Evolutionary conservation across 2,797 vertebrate species (phyloP).

Genomic region (Lutjanus argentimaculatus): DNA sequence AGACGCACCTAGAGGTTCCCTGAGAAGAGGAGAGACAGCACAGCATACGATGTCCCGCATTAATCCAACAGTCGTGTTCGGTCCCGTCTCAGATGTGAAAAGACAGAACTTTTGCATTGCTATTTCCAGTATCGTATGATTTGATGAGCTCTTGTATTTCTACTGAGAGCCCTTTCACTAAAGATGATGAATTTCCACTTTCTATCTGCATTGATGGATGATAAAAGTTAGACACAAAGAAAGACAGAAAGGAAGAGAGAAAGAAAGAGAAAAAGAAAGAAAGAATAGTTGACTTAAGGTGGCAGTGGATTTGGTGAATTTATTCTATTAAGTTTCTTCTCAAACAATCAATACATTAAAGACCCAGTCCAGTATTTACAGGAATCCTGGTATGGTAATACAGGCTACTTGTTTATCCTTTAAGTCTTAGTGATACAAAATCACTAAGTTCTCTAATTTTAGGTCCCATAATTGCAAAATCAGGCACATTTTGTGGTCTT

Average conservation of each 20-base stretch:
- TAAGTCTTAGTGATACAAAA: neutral
- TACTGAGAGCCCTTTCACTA: conserved; percentile 70
- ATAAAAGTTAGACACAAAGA: conserved; percentile 70
- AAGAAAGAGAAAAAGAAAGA: conserved; percentile 54
- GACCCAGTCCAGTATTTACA: conserved; percentile 51
- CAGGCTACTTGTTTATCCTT: neutral
- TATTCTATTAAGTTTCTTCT: conserved; percentile 62
- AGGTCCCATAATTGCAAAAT: neutral
- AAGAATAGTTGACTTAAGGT: conserved; percentile 58
- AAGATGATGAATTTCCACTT: conserved; percentile 70
- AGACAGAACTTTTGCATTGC: conserved; percentile 56
- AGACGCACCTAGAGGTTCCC: conserved; percentile 88
- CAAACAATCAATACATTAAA: conserved; percentile 71
- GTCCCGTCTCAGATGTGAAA: conserved; percentile 48
- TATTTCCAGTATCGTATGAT: conserved; percentile 64
- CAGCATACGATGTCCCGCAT: conserved; percentile 71
- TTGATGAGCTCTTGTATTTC: conserved; percentile 69
- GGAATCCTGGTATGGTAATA: neutral
- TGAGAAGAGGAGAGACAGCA: conserved; percentile 79
- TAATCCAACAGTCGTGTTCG: conserved; percentile 48
- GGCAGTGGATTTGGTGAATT: conserved; percentile 69
- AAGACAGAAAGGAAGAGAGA: conserved; percentile 29
- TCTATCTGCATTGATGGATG: conserved; percentile 76
- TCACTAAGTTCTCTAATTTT: neutral
- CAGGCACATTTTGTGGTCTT: neutral